Base-by-base conservation (phyloP, 1,140 invertebrate genomes). In the Cotesia typhae region DNA sequence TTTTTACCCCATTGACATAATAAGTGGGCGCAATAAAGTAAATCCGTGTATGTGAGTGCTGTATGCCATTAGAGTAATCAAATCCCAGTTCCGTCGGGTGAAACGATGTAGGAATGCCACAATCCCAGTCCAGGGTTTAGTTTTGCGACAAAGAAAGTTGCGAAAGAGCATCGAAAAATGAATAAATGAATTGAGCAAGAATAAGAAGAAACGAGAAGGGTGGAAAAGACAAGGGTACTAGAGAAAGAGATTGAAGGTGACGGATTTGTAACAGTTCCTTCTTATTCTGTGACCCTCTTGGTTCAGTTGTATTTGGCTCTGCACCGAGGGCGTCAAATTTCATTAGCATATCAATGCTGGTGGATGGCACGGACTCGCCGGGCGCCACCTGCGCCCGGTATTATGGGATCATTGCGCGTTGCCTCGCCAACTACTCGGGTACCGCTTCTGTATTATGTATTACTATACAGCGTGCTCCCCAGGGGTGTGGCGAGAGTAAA, bases 291-390 rank as follows among this genome's bases (percentile, higher is more conserved):
- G 17, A 60, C 37, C 38, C 47, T 47, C 41, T 47, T 47, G 41
- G 41, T 52, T 28, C 28, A 28, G 28, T 28, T 28, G 28, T 28
- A 28, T 28, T 28, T 47, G 10, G 36, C 36, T 63, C 64, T 67
- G 41, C 41, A 36, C 78, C 79, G 81, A 83, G 85, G 84, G 85
- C 83, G 82, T 86, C 85, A 87, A 87, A 87, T 86, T 87, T 87
- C 86, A 87, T 87, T 87, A 87, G 86, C 85, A 87, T 87, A 87
- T 87, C 86, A 87, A 87, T 87, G 85, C 81, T 86, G 84, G 83
- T 77, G 83, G 83, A 86, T 86, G 84, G 83, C 77, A 78, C 75
- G 80, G 77, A 76, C 80, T 81, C 3, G 76, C 75, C 74, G 79
- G 82, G 81, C 80, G 83, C 84, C 86, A 87, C 85, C 86, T 86